Percentiles rank a stretch among this genome's conserved stretches.
Conservation (phyloP, 2,888 invertebrate species). For the Calameuta pallipes region DNA sequence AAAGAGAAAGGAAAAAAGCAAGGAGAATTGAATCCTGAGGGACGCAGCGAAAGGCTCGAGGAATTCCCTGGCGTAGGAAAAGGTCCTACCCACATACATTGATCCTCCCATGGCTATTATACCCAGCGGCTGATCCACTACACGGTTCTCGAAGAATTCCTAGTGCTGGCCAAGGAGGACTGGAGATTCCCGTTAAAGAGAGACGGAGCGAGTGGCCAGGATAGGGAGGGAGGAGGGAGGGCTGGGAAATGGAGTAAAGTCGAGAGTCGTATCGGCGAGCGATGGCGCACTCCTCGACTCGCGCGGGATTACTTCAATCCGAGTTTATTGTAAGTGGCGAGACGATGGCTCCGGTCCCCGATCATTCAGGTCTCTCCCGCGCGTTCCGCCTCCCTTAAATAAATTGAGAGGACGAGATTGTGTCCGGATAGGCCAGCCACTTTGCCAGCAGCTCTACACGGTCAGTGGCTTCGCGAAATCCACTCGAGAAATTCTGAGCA, state of each 20-base stretch:
- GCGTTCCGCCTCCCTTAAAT: conserved; percentile 15
- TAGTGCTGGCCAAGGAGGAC: no score
- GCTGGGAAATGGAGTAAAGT: conserved; percentile 8
- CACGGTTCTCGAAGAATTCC: conserved; percentile 22
- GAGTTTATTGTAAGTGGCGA: conserved; percentile 37
- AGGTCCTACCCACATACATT: no score
- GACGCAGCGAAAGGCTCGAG: no score
- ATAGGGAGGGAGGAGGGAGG: conserved; percentile 2
- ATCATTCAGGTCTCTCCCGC: conserved; percentile 8
- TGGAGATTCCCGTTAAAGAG: no score
- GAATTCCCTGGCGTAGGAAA: no score
- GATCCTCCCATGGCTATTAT: conserved; percentile 28
- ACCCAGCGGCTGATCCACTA: conserved; percentile 36
- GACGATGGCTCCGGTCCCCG: conserved; percentile 15
- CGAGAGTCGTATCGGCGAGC: conserved; percentile 20
- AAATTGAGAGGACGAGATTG: conserved; percentile 23
- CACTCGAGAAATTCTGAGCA: no score
- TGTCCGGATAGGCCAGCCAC: conserved; percentile 14
- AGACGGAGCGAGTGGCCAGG: no score
- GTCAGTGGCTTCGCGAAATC: background rate
- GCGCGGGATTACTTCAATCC: conserved; percentile 38
- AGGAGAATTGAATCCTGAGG: no score
- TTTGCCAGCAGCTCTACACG: background rate
- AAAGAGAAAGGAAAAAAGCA: no score
- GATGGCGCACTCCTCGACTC: conserved; percentile 15